Evolutionary conservation across 1,140 invertebrate species (phyloP), one percentile per base, ranked within the genome.

Genomic region (Spodoptera frugiperda): DNA sequence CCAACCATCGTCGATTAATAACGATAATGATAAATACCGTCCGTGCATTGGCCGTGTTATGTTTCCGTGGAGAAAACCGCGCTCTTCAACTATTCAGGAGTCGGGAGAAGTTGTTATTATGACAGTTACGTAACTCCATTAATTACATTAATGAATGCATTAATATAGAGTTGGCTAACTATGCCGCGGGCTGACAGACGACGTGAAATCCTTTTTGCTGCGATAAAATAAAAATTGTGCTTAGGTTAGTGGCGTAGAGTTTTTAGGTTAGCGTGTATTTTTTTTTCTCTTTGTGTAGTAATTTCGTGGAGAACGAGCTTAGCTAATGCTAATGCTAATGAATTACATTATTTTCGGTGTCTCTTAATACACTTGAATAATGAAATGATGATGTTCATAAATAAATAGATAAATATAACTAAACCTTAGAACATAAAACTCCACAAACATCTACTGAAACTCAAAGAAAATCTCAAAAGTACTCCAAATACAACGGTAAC

Each of bases 121-220:
- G 75, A 86, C 87, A 89, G 83, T 88, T 89, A 82, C 83, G 82
- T 84, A 85, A 90, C 83, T 84, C 81, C 82, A 88, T 90, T 87
- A 86, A 89, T 89, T 86, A 89, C 80, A 88, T 89, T 90, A 87
- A 90, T 86, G 81, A 81, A 82, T 82, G 80, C 84, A 88, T 88
- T 86, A 90, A 84, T 83, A 82, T 89, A 90, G 82, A 91, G 88
- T 90, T 90, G 81, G 81, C 78, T 85, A 89, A 89, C 86, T 87
- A 80, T 77, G 78, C 74, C 53, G 15, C 59, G 68, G 54, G 65
- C 55, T 59, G 71, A 73, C 71, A 73, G 55, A 19, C n/a, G 59
- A 65, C 9, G 53, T 44, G 53, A 48, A 54, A 73, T 73, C 71
- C 55, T 73, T 59, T 61, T 73, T 61, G 30, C 39, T 68, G 12